Evolutionary conservation across 2,113 vertebrate species (phyloP).

Genomic region (Mormoops blainvillei): DNA sequence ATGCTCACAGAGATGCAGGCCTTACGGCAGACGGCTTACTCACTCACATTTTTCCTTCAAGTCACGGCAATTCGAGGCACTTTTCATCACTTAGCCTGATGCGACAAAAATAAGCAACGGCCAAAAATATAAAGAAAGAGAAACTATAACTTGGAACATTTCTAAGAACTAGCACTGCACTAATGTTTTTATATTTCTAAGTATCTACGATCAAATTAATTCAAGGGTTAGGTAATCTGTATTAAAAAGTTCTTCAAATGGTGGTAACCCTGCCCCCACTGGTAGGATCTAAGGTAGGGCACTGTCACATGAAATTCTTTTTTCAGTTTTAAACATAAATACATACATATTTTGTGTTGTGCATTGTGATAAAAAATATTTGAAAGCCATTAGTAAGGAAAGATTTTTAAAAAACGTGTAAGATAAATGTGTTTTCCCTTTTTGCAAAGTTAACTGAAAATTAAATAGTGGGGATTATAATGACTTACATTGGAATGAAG

Average conservation of each 20-base stretch:
- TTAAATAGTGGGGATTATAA: not conserved
- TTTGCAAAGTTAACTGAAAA: not conserved
- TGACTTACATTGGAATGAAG: not conserved
- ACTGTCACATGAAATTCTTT: not conserved
- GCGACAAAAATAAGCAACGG: not conserved
- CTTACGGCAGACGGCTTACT: not conserved
- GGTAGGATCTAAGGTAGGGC: fast-evolving
- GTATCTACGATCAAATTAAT: not conserved
- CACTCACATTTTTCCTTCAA: not conserved
- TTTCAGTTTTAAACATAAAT: no score
- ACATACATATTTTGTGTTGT: not conserved
- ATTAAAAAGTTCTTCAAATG: not conserved
- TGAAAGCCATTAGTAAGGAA: not conserved
- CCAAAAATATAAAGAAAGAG: not conserved
- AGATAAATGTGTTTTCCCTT: not conserved
- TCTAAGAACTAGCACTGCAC: not conserved
- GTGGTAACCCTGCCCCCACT: no score
- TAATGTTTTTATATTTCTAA: not conserved
- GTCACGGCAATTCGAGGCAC: not conserved
- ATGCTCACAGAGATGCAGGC: fast-evolving
- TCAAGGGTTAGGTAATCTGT: not conserved
- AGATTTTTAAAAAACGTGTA: not conserved
- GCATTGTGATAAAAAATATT: not conserved
- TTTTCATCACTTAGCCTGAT: not conserved
- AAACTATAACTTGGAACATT: not conserved